A percentile compares a stretch with the other conserved stretches of the same genome.
Evolutionary conservation across 2,113 vertebrate genomes (phyloP).

Genomic region (Neogale vison): DNA sequence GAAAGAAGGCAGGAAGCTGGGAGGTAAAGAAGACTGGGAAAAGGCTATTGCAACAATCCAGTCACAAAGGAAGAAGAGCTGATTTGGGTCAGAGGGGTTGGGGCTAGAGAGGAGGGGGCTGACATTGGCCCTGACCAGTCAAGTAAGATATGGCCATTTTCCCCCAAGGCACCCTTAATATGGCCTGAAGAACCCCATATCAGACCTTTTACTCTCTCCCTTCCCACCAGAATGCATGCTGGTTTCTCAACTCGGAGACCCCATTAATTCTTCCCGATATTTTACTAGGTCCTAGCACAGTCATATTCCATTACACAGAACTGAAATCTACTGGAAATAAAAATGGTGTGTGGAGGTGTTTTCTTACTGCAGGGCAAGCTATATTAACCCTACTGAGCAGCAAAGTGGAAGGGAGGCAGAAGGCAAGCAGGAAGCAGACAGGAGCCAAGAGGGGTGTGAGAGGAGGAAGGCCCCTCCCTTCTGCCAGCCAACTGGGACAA

Average conservation of each 20-base stretch:
- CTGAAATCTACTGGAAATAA: background rate
- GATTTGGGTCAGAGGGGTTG: background rate
- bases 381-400: constrained; percentile 19
- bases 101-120: background rate
- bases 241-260: background rate
- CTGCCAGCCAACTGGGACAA: constrained; percentile 41
- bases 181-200: background rate
- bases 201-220: background rate
- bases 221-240: background rate
- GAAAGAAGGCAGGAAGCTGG: background rate
- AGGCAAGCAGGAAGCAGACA: background rate
- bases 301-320: background rate
- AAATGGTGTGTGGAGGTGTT: background rate
- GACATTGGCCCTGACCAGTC: background rate
- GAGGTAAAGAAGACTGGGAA: background rate
- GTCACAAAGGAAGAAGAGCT: background rate
- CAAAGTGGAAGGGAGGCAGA: background rate
- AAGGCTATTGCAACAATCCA: background rate
- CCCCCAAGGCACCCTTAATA: background rate
- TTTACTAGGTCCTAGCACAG: background rate
- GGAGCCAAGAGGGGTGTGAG: constrained; percentile 15
- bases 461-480: background rate
- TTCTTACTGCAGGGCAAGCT: background rate
- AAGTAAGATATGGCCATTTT: constrained; percentile 1
- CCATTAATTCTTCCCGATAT: constrained; percentile 5